These are phyloP conservation scores for Lophius piscatorius DNA, from an alignment of 2,113 vertebrate genomes.

Conservation along the genomic window DNA sequence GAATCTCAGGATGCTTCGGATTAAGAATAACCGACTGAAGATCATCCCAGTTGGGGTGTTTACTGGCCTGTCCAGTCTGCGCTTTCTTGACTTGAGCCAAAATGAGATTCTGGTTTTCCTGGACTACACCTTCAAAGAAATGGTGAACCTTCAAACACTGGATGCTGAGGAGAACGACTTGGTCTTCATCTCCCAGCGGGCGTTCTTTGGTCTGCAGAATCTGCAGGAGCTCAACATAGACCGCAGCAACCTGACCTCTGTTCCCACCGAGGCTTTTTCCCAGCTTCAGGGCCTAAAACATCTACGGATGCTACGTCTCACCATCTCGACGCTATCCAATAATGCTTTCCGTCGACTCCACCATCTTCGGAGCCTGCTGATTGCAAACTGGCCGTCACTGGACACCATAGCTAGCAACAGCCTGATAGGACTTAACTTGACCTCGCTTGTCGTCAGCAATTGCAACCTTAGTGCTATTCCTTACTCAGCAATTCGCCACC, in stretches of 20 bases:
- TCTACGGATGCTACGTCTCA: constrained; percentile 81
- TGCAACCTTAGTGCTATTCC: constrained; percentile 86
- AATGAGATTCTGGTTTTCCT: constrained; percentile 91
- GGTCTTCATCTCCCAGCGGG: constrained; percentile 86
- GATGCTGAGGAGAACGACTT: constrained; percentile 84
- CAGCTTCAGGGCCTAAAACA: constrained; percentile 79
- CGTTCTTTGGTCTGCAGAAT: constrained; percentile 81
- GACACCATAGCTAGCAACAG: constrained; percentile 81
- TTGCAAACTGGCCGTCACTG: constrained; percentile 84
- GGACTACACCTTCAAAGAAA: constrained; percentile 86
- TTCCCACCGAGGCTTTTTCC: constrained; percentile 85
- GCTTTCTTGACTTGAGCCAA: constrained; percentile 84
- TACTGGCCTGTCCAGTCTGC: constrained; percentile 81
- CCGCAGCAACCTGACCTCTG: constrained; percentile 85
- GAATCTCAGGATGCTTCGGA: constrained; percentile 75
- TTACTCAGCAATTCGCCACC: constrained; percentile 81
- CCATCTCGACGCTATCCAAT: constrained; percentile 78
- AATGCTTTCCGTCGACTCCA: constrained; percentile 81
- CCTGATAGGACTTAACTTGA: constrained; percentile 86
- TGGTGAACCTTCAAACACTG: constrained; percentile 78
- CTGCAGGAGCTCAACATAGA: constrained; percentile 84
- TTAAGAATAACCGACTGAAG: constrained; percentile 86
- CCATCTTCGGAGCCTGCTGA: constrained; percentile 80
- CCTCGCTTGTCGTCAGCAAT: constrained; percentile 83
- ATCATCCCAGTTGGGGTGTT: constrained; percentile 87